phyloP scores from a whole-genome alignment of 2,888 invertebrate species.

The Lasioglossum oenotherae region DNA sequence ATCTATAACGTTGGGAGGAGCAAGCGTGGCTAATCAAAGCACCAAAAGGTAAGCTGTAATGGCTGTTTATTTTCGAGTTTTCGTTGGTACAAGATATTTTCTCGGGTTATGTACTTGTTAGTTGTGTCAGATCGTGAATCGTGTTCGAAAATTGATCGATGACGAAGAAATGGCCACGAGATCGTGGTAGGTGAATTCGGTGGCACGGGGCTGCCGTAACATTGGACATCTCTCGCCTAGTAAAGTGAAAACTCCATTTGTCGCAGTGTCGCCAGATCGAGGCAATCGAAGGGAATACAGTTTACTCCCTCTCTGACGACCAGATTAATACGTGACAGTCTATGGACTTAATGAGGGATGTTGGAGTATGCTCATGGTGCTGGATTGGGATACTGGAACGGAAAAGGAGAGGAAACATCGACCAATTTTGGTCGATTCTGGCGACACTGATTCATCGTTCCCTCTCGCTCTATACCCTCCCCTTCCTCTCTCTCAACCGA shows the following conservation, averaged over 20 bases:
- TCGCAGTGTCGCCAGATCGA: neutral
- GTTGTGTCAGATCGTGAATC: constrained; percentile 71
- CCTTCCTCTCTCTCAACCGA: neutral
- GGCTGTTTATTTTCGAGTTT: constrained; percentile 81
- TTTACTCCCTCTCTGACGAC: too few species aligned
- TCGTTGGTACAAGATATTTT: constrained; percentile 74
- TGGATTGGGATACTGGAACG: too few species aligned
- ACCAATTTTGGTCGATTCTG: too few species aligned
- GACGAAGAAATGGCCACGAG: constrained; percentile 79
- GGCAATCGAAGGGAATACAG: too few species aligned
- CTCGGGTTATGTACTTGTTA: constrained; percentile 77
- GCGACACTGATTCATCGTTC: neutral
- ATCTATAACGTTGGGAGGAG: constrained; percentile 73
- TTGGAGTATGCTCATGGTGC: too few species aligned
- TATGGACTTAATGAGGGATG: too few species aligned
- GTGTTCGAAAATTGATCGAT: constrained; percentile 78
- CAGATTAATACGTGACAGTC: too few species aligned
- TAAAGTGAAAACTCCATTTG: constrained; percentile 68
- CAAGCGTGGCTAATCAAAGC: constrained; percentile 95
- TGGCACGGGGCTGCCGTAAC: constrained; percentile 73
- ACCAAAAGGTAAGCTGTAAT: constrained; percentile 89
- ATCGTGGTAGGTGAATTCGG: constrained; percentile 77
- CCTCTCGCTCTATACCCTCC: constrained; percentile 38
- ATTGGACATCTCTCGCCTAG: constrained; percentile 80
- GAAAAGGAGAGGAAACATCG: too few species aligned